Base-by-base conservation (phyloP, 2,113 vertebrate species). In the Neogobius melanostomus region DNA sequence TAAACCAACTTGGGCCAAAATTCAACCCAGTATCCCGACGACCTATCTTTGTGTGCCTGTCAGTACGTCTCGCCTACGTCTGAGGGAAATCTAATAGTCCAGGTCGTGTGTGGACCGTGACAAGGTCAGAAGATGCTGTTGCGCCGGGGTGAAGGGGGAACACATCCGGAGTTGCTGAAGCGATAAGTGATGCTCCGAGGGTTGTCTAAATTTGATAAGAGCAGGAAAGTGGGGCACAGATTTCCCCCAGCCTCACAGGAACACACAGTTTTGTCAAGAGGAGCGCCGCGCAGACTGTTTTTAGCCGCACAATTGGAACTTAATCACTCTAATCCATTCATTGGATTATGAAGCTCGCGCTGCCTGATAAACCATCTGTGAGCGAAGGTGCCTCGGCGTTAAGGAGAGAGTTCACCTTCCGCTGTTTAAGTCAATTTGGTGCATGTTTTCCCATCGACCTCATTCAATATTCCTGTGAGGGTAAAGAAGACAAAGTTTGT, bases 251-350 rank as follows among this genome's bases (percentile, higher is more conserved):
- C 72, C 76, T 89, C 80, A 69, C 71, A 82, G 72, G 81, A 85
- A 76, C 43, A 11, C 72, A 64, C 64, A 80, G 71, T 77, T 84
- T 84, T 86, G 81, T 86, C 74, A 71, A 82, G 85, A 86, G 80
- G 72, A 81, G 82, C 74, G 61, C 51, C 62, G 46, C n/a, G 72
- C 82, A 68, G 80, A 76, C 80, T 89, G 86, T 83, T 89, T 86
- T 83, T 86, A 87, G 85, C 82, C 74, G 75, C 72, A 77, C 82
- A 86, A 88, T 83, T 86, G 82, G 86, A 83, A 85, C 62, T 83
- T 88, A 88, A 86, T 88, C 84, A 68, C 82, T 72, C 50, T 87
- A 86, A 88, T 85, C 81, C 84, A 84, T 76, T 85, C 79, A 77
- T 83, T 81, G 82, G 83, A 87, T 88, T 85, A 84, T 72, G 79